phyloP scores from a whole-genome alignment of 1,140 invertebrate species.

The Diabrotica undecimpunctata region DNA sequence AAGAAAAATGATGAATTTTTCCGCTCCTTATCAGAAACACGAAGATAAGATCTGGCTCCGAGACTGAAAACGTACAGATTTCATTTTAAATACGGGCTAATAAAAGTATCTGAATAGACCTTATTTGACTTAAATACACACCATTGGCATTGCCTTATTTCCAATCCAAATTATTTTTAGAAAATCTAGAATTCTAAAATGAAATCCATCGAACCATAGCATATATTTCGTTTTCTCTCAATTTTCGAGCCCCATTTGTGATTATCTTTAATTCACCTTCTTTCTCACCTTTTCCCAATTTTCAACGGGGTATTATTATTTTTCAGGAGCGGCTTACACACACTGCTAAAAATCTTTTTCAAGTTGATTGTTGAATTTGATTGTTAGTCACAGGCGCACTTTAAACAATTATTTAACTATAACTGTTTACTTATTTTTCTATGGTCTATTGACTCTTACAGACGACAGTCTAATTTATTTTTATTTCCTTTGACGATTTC shows the following conservation, averaged over 20 bases:
- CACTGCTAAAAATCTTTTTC: too few species aligned
- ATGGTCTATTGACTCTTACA: too few species aligned
- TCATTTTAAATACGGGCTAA: background rate
- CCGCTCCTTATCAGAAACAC: too few species aligned
- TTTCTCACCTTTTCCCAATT: constrained; percentile 2
- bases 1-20: too few species aligned
- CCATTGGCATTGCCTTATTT: constrained; percentile 2
- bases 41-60: too few species aligned
- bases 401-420: too few species aligned
- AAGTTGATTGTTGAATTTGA: too few species aligned
- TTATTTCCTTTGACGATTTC: too few species aligned
- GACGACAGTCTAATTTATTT: too few species aligned
- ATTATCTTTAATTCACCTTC: constrained; percentile 1
- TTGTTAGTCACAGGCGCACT: too few species aligned
- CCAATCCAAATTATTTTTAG: constrained; percentile 1
- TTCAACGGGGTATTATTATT: background rate
- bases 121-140: background rate
- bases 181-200: background rate
- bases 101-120: background rate
- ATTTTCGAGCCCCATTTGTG: background rate
- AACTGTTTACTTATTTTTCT: too few species aligned
- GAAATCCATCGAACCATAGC: background rate
- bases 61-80: too few species aligned
- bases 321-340: background rate
- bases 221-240: constrained; percentile 2